These are phyloP conservation scores for Redunca redunca DNA, from an alignment of 2,113 vertebrate genomes.

Conservation along the genomic window DNA sequence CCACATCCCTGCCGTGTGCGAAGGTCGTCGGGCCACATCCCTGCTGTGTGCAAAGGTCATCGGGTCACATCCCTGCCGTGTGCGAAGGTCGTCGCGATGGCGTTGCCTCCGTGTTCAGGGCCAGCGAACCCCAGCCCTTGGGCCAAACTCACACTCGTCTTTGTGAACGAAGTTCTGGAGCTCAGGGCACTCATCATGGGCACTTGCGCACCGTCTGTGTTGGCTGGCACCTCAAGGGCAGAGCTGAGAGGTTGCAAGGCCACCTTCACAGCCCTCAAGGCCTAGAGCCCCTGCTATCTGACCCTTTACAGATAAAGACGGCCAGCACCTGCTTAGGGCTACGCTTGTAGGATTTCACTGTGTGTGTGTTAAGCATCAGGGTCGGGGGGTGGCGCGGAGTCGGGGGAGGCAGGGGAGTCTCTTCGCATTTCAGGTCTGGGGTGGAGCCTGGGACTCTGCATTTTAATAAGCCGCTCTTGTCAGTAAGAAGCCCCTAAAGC, in stretches of 20 bases:
- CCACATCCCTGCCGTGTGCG: too few relatives aligned
- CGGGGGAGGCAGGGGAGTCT: not conserved
- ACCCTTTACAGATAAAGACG: not conserved
- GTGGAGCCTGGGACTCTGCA: not conserved
- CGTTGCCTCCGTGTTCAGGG: rapidly evolving
- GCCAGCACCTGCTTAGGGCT: not conserved
- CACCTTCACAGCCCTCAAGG: rapidly evolving
- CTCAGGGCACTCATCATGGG: not conserved
- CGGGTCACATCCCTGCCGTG: not conserved
- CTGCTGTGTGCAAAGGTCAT: too few relatives aligned
- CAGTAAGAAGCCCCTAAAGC: not conserved
- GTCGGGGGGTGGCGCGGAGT: rapidly evolving
- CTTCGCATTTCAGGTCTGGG: not conserved
- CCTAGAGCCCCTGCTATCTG: rapidly evolving
- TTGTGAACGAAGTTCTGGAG: not conserved
- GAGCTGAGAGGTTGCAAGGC: not conserved
- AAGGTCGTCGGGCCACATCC: rapidly evolving
- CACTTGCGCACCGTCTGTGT: rapidly evolving
- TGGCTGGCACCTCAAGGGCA: rapidly evolving
- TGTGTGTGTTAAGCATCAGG: rapidly evolving
- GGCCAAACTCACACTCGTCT: not conserved
- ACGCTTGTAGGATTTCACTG: rapidly evolving
- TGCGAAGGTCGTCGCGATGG: rapidly evolving
- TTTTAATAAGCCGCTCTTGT: not conserved
- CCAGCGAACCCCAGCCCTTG: rapidly evolving